Conservation (phyloP, 2,113 vertebrate genomes). For the Micronisus gabar region DNA sequence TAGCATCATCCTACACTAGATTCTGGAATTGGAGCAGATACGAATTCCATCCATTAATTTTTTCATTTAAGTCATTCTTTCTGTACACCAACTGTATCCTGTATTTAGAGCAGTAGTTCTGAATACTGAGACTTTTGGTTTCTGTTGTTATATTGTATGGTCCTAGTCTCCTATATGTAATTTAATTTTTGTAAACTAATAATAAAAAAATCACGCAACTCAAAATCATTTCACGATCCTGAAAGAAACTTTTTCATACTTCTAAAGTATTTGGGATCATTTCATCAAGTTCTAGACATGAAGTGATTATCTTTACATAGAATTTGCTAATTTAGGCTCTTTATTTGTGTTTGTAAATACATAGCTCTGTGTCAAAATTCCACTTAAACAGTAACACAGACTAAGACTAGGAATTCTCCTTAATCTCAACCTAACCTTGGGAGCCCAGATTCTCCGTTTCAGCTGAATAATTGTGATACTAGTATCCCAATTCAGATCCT, state of each 20-base stretch:
- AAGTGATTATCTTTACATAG: neutral
- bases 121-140: neutral
- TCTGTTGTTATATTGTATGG: neutral
- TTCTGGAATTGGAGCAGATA: neutral
- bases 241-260: neutral
- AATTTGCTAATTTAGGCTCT: neutral
- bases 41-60: neutral
- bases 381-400: neutral
- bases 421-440: neutral
- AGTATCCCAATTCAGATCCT: too few species aligned
- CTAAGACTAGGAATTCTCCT: neutral
- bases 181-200: neutral
- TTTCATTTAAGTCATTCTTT: neutral
- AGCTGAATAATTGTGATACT: neutral
- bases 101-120: neutral
- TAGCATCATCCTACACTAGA: slow-evolving; percentile 42
- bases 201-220: neutral
- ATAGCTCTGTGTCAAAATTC: neutral
- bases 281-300: neutral
- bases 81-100: neutral
- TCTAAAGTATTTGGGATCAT: neutral
- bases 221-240: neutral
- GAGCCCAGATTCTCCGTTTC: neutral
- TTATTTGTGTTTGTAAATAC: neutral
- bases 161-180: neutral